Conservation (phyloP, 2,797 vertebrate genomes). For the Mycteria americana region DNA sequence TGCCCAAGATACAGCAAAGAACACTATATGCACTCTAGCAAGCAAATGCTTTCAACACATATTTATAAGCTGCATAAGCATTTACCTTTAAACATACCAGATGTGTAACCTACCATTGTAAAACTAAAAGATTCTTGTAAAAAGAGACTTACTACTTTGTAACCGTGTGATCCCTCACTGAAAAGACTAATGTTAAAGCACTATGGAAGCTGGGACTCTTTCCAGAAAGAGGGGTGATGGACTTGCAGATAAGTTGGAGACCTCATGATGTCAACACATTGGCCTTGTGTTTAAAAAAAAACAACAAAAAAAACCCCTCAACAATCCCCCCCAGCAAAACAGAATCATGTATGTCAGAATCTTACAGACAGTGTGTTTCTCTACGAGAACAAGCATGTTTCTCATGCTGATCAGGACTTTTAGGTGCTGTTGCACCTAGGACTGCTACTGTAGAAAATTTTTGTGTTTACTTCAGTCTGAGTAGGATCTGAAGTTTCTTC, state of each 20-base stretch:
- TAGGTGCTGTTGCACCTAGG: background rate
- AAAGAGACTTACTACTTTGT: background rate
- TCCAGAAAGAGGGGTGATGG: background rate
- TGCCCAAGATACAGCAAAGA: background rate
- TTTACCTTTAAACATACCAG: background rate
- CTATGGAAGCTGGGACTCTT: background rate
- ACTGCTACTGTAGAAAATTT: background rate
- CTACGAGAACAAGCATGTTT: background rate
- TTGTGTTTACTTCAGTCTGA: background rate
- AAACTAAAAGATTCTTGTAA: background rate
- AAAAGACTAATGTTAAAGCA: background rate
- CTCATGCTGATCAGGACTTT: background rate
- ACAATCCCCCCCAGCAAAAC: background rate
- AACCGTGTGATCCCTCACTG: background rate
- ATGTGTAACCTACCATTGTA: background rate
- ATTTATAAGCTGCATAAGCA: background rate
- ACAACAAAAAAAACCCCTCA: too few relatives aligned
- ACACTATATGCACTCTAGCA: background rate
- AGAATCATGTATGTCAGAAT: background rate
- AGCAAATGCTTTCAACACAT: background rate
- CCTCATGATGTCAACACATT: background rate
- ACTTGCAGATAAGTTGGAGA: background rate
- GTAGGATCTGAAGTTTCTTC: background rate
- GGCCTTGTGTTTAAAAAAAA: background rate
- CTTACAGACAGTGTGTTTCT: background rate